Percentiles rank a stretch among this genome's conserved stretches.
Conservation (phyloP, 2,797 vertebrate genomes). For the Phataginus tetradactyla region DNA sequence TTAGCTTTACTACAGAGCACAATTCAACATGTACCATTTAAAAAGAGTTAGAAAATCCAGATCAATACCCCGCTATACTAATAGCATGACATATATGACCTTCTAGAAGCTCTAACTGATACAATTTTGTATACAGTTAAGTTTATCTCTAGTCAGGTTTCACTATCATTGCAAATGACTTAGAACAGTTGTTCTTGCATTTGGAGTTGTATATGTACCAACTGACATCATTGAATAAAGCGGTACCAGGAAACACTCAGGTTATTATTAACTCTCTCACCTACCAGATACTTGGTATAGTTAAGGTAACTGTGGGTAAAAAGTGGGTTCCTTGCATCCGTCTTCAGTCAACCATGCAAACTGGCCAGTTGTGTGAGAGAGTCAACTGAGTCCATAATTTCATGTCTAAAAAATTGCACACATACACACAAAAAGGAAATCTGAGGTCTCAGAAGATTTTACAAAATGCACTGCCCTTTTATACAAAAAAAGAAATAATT, state of each 20-base stretch:
- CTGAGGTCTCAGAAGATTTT: conserved; percentile 44
- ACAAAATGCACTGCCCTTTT: background rate
- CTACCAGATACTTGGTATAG: background rate
- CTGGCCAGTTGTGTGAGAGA: background rate
- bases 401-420: conserved; percentile 14
- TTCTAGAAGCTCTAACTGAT: background rate
- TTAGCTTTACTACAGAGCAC: conserved; percentile 3
- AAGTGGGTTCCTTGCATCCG: background rate
- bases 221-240: background rate
- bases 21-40: background rate
- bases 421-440: background rate
- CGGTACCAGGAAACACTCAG: background rate
- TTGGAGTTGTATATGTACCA: conserved; percentile 1
- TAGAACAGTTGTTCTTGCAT: background rate
- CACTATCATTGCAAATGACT: background rate
- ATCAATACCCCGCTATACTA: background rate
- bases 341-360: conserved; percentile 6
- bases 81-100: background rate
- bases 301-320: background rate
- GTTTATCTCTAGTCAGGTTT: background rate
- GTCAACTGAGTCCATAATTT: background rate
- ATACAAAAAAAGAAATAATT: conserved; percentile 7
- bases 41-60: conserved; percentile 34
- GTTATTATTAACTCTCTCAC: conserved; percentile 21
- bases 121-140: background rate